A percentile compares a stretch with the other conserved stretches of the same genome.
Evolutionary conservation across 2,113 vertebrate species (phyloP).

Genomic region (Prunella himalayana): DNA sequence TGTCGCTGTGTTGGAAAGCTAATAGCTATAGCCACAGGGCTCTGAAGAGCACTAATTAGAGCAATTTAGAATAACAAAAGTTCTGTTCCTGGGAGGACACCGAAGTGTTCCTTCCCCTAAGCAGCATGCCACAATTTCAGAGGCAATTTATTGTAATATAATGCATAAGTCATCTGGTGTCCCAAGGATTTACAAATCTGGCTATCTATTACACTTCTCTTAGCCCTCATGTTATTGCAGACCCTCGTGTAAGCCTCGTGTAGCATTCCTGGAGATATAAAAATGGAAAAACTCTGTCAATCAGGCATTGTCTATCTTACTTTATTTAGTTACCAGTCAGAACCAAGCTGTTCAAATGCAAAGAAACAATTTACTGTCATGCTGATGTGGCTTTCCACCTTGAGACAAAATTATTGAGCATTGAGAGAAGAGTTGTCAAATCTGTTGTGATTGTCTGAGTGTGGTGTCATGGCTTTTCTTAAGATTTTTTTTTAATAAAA

Average conservation of each 20-base stretch:
- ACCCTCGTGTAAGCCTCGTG: background rate
- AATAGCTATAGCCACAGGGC: constrained; percentile 37
- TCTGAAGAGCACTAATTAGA: constrained; percentile 45
- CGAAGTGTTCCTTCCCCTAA: background rate
- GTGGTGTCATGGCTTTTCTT: background rate
- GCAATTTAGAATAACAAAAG: constrained; percentile 45
- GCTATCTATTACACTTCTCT: background rate
- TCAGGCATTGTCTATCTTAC: background rate
- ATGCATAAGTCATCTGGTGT: background rate
- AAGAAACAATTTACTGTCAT: background rate
- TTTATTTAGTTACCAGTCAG: background rate
- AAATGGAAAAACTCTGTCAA: background rate
- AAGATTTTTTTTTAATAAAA: background rate
- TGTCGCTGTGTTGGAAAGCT: constrained; percentile 8
- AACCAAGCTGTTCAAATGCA: background rate
- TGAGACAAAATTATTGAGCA: background rate
- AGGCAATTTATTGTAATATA: constrained; percentile 17
- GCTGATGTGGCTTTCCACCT: background rate
- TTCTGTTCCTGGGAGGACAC: constrained; percentile 33
- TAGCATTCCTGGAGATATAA: background rate
- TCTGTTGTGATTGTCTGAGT: background rate
- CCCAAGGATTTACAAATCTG: constrained; percentile 25
- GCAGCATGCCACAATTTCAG: constrained; percentile 3
- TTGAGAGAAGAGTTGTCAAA: background rate
- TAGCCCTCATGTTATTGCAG: background rate